A percentile compares a stretch with the other conserved stretches of the same genome.
Evolutionary conservation across 2,797 vertebrate species (phyloP).

Genomic region (Sphenopsis melanotis): DNA sequence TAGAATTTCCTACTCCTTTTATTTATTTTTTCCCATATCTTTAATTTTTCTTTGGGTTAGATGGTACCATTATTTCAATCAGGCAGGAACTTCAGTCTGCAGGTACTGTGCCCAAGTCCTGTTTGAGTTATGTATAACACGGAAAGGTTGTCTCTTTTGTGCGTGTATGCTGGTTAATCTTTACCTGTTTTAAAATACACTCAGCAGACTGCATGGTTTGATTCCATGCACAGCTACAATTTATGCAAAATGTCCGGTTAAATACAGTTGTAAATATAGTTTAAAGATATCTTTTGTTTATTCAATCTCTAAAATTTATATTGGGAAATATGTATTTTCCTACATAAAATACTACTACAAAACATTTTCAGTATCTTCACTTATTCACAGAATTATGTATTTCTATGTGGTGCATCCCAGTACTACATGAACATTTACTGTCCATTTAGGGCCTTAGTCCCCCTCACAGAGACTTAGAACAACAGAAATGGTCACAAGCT

Average conservation of each 20-base stretch:
- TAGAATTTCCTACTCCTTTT: not conserved
- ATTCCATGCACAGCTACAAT: not conserved
- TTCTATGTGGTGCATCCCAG: not conserved
- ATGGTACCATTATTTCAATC: not conserved
- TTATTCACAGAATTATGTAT: not conserved
- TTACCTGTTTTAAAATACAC: not conserved
- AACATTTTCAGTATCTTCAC: not conserved
- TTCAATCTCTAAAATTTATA: not conserved
- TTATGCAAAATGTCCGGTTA: not conserved
- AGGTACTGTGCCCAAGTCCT: not conserved
- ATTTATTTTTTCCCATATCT: not conserved
- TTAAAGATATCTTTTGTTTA: not conserved
- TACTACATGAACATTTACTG: accelerated
- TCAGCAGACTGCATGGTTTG: not conserved
- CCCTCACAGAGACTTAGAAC: not conserved
- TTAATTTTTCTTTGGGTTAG: not conserved
- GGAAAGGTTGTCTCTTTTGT: not conserved
- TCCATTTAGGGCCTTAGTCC: not conserved
- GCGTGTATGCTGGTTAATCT: not conserved
- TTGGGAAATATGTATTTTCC: not conserved
- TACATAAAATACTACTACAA: not conserved
- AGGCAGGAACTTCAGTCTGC: not conserved
- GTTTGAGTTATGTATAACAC: accelerated
- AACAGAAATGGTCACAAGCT: not conserved
- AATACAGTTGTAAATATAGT: not conserved